Evolutionary conservation across 2,113 vertebrate genomes (phyloP), one percentile per base, ranked within the genome.

Genomic region (Crotophaga sulcirostris): DNA sequence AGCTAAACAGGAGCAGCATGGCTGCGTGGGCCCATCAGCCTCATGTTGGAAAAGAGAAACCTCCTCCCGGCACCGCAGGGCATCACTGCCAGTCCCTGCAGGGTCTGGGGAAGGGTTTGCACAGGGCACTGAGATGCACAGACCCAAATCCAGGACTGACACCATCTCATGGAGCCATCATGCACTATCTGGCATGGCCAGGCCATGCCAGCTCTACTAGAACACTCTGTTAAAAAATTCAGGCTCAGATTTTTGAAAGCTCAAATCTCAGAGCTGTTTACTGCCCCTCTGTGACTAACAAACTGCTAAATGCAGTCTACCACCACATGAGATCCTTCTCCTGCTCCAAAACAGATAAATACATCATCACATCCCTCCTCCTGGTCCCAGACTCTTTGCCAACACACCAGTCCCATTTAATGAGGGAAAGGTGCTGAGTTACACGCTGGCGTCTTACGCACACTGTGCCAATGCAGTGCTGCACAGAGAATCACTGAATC

Each of bases 21-120:
- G 40, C 28, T 36, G 21, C 3, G 10, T 1, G 7, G 75, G 16
- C 18, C n/a, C 2, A 2, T 34, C 2, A 0, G 28, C 38, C 15
- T 58, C 3, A 1, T 0, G 14, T 11, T 13, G 62, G 19, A 21
- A 49, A 13, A 90, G 15, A 64, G 23, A 59, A 72, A 56, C 34
- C 51, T 62, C 17, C 44, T 66, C 29, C 54, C 6, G 1, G 25
- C 1, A 0, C 10, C 3, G 0, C 44, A 16, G 56, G 28, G 24
- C 1, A 0, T 28, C 56, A 31, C 62, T 20, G 56, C 44, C 51
- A 3, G 34, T 8, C 45, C 56, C 68, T 1, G 3, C 1, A 1
- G n/a, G 63, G 36, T 36, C 17, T 2, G 1, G 52, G 60, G 19
- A 52, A 58, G 24, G n/a, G 10, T 20, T n/a, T 44, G 19, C 47